Conservation (phyloP, 2,797 vertebrate species). For the Eulemur coronatus region DNA sequence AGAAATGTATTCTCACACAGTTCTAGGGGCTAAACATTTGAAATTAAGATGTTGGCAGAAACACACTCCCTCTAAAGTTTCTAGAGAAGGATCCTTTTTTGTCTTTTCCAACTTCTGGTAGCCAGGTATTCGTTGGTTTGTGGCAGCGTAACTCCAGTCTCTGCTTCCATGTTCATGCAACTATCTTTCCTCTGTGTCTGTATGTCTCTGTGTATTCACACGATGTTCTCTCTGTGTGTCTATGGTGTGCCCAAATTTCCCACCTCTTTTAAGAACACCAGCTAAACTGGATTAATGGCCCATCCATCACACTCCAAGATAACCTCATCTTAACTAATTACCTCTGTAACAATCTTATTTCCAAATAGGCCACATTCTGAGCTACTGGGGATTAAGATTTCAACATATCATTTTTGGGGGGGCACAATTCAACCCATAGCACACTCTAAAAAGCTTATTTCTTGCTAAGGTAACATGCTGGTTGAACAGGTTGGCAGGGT, state of each 20-base stretch:
- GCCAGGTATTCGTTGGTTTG: neutral
- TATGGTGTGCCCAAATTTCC: neutral
- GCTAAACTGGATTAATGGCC: neutral
- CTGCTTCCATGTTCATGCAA: neutral
- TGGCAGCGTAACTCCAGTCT: neutral
- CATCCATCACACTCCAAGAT: rapidly evolving
- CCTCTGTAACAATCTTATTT: neutral
- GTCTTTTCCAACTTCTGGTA: neutral
- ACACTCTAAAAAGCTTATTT: neutral
- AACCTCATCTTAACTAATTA: neutral
- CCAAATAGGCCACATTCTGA: neutral
- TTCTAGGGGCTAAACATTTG: neutral
- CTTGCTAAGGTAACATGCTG: neutral
- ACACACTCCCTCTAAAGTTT: neutral
- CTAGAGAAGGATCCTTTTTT: neutral
- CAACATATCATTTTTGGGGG: neutral
- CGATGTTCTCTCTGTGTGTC: neutral
- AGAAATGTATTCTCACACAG: neutral
- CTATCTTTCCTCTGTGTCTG: neutral
- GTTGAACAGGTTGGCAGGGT: neutral
- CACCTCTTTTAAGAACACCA: neutral
- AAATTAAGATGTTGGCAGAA: neutral
- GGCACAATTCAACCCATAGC: neutral
- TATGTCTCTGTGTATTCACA: neutral
- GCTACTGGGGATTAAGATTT: neutral